These are phyloP conservation scores for Lycophotia porphyrea DNA, from an alignment of 2,888 invertebrate genomes.

Conservation along the genomic window DNA sequence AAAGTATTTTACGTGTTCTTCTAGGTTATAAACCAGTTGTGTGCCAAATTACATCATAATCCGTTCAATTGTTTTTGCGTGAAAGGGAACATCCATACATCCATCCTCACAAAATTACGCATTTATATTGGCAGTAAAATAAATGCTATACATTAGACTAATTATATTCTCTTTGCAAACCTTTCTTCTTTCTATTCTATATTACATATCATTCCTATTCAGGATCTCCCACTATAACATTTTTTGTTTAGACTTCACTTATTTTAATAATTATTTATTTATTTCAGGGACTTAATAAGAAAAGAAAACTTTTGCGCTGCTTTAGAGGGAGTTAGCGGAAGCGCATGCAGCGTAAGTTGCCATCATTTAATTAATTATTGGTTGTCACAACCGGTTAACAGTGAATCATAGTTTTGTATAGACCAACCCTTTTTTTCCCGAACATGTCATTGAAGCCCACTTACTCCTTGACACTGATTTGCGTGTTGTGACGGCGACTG, in stretches of 20 bases:
- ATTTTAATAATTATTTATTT: background rate
- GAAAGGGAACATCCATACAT: background rate
- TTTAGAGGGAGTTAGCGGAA: conserved; percentile 63
- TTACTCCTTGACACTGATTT: background rate
- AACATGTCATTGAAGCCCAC: too few species aligned
- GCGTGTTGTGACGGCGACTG: background rate
- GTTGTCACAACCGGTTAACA: background rate
- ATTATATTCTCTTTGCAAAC: background rate
- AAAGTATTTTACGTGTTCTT: background rate
- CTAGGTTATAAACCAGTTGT: background rate
- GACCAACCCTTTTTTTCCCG: too few species aligned
- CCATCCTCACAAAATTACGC: background rate
- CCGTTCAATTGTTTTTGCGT: background rate
- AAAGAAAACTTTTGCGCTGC: conserved; percentile 75
- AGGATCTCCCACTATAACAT: background rate
- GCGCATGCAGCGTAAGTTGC: conserved; percentile 74
- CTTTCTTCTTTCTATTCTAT: background rate
- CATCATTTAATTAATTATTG: background rate
- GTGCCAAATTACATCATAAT: background rate
- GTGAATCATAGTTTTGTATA: background rate
- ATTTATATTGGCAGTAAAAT: background rate
- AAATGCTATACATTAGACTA: too few species aligned
- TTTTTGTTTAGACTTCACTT: background rate
- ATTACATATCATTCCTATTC: background rate
- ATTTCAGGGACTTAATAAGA: conserved; percentile 71